Conservation (phyloP, 2,113 vertebrate species). For the Xiphophorus hellerii region DNA sequence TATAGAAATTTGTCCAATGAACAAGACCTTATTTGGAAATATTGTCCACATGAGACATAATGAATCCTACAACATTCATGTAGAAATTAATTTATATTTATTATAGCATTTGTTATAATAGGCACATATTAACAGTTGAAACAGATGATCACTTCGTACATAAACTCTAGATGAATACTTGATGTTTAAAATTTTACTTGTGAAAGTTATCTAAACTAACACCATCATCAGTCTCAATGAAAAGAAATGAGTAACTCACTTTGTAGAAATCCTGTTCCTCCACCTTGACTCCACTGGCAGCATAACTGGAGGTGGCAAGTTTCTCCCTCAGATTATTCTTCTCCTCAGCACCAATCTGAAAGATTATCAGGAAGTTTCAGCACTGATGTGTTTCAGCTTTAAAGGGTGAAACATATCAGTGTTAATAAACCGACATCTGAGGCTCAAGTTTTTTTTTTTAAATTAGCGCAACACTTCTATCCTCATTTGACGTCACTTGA, state of each 20-base stretch:
- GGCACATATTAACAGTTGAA: background rate
- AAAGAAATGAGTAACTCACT: slow-evolving; percentile 76
- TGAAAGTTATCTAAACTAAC: background rate
- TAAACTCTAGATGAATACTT: background rate
- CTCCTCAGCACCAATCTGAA: slow-evolving; percentile 82
- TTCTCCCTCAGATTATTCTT: slow-evolving; percentile 78
- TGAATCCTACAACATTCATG: background rate
- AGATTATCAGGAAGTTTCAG: slow-evolving; percentile 39
- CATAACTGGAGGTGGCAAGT: slow-evolving; percentile 82
- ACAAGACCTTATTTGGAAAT: too few species aligned
- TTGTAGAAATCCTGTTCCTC: slow-evolving; percentile 86
- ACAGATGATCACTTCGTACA: background rate
- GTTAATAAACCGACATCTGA: slow-evolving; percentile 12
- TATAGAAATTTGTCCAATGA: too few species aligned
- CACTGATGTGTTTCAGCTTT: background rate
- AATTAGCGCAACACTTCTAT: background rate
- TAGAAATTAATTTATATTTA: background rate
- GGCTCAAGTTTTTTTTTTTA: background rate
- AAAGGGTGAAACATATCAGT: slow-evolving; percentile 8
- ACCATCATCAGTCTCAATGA: background rate
- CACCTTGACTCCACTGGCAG: slow-evolving; percentile 59
- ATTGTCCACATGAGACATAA: background rate
- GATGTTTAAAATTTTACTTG: background rate
- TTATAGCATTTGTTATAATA: background rate
- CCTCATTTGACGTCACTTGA: background rate